Base-by-base conservation (phyloP, 23 tunicate species). In the Corella eumyota region DNA sequence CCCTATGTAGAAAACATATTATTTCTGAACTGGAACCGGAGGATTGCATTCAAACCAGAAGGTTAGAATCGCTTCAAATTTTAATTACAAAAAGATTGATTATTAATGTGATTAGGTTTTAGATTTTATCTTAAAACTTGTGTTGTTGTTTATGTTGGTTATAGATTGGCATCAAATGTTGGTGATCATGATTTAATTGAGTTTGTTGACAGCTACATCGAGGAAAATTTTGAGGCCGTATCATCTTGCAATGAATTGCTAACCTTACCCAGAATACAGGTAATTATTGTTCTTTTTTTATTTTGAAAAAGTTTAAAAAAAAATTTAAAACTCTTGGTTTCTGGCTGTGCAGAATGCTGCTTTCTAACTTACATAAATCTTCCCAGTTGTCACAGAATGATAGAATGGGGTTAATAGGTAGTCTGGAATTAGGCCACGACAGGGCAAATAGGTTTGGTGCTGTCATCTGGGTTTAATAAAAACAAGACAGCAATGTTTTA, bases 161-260 rank as follows among this genome's bases (percentile, higher is more conserved):
- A 0, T 34, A 80, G 90, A 44, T 64, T 80, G 9, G 90, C 90
- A 6, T 73, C 66, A 32, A 80, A 48, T 58, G 70, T 70, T 17
- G 74, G 53, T 17, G 90, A 80, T 59, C 6, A 49, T 22, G 90
- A 80, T 32, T 45, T 80, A 61, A 65, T 38, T 32, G 22, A 26
- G 19, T 55, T 44, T 36, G 36, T 80, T 24, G 78, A 71, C 56
- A 49, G 49, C 36, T 80, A 32, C 40, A 80, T 80, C 6, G 90
- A 80, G 57, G 90, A 71, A 34, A 65, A 80, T 33, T 71, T 80
- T 44, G 90, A 80, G 59, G 38, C 69, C 5, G 67, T 80, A 6
- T 34, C 72, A 0, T 34, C 60, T 33, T 17, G 72, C 68, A 66
- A 65, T 34, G 90, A 80, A 34, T 71, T 80, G 55, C 40, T 80